phyloP scores from a whole-genome alignment of 2,888 invertebrate species.

The Dasysyrphus albostriatus region DNA sequence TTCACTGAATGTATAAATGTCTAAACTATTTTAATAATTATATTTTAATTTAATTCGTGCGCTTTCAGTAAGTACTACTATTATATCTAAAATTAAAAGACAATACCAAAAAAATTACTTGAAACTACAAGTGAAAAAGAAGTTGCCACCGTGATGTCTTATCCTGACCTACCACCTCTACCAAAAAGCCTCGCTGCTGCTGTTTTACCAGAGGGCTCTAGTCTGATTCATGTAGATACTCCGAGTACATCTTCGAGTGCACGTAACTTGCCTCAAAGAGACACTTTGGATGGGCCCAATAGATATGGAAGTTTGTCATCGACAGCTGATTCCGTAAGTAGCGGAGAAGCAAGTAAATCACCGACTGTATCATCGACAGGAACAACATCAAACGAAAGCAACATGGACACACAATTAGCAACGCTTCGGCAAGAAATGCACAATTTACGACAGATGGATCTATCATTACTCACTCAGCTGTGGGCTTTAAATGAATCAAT shows the following conservation, averaged over 20 bases:
- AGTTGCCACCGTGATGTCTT: conserved; percentile 83
- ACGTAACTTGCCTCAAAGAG: conserved; percentile 62
- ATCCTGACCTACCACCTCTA: conserved; percentile 93
- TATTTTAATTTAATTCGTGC: conserved; percentile 53
- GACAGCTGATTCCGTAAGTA: conserved; percentile 82
- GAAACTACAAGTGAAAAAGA: conserved; percentile 32
- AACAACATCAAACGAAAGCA: conserved; percentile 82
- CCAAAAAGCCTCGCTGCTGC: conserved; percentile 95
- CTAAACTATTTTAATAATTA: conserved; percentile 50
- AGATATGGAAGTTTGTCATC: conserved; percentile 82
- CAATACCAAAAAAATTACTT: conserved; percentile 58
- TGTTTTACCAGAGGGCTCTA: conserved; percentile 78
- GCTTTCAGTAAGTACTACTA: conserved; percentile 58
- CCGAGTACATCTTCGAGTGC: conserved; percentile 69
- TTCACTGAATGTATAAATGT: conserved; percentile 85
- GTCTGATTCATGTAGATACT: conserved; percentile 50
- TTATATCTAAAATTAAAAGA: conserved; percentile 41
- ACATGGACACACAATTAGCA: conserved; percentile 92
- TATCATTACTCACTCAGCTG: conserved; percentile 94
- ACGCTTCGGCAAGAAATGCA: conserved; percentile 94
- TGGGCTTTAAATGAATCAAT: conserved; percentile 97
- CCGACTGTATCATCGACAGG: conserved; percentile 84
- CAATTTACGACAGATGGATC: conserved; percentile 93
- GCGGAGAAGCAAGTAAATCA: conserved; percentile 80
- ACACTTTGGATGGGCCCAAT: conserved; percentile 62